Base-by-base conservation (phyloP, 2,888 invertebrate genomes). In the Drosophila greeni region DNA sequence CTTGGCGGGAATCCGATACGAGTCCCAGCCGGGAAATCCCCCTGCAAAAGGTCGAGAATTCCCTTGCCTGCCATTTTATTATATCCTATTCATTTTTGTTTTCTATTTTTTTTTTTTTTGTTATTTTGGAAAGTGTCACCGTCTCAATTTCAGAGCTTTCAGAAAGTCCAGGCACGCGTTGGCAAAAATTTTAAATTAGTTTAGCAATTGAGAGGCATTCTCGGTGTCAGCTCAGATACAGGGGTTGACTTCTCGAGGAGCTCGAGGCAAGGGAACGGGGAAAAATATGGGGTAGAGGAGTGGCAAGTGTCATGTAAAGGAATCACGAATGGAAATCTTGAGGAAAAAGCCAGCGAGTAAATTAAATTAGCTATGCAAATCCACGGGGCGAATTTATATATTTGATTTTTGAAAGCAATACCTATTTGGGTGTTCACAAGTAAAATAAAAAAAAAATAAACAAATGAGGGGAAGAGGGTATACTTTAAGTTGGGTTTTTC, bases 361-460 rank as follows among this genome's bases (percentile, higher is more conserved):
- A 87, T 87, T 86, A 74, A 87, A 87, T 87, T 87, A 86, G 66
- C 76, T 70, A 87, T 87, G 87, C 79, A 87, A 87, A 87, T 86
- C 68, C 74, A 80, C 72, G 11, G 66, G 53, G 72, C n/a, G 65
- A 64, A 64, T 57, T 20, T 48, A 49, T 56, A 56, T 69, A 69
- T 73, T 18, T 73, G 79, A 72, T 76, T 78, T 74, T 74, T 71
- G 47, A 16, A 36, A 36, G 36, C 36, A 36, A 36, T 36, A 36
- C 34, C 34, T 34, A n/a, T n/a, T 34, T n/a, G 34, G 7, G n/a
- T n/a, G 8, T 8, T 8, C 0, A 8, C 7, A 34, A n/a, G n/a
- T n/a, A n/a, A n/a, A 9, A 34, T 14, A 34, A 8, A 9, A 36
- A 16, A 9, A n/a, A 8, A 16, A n/a, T n/a, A n/a, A n/a, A n/a